Base-by-base conservation (phyloP, 1,140 invertebrate genomes). In the Ips typographus region DNA sequence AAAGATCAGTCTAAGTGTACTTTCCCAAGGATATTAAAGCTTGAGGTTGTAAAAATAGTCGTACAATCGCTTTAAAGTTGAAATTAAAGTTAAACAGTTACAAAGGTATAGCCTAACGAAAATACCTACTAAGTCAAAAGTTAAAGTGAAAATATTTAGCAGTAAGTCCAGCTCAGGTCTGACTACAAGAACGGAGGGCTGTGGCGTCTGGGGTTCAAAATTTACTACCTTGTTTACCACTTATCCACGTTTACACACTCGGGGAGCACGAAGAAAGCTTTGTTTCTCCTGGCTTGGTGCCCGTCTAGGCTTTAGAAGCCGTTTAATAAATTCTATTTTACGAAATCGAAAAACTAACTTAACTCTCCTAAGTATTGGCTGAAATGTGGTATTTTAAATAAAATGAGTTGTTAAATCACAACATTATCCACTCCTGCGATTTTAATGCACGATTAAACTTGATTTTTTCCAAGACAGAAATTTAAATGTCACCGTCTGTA, bases 211-310 rank as follows among this genome's bases (percentile, higher is more conserved):
- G 73, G 61, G 58, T 60, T 63, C 71, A 74, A 79, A 80, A 80
- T 80, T 80, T 80, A 79, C 79, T 80, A 80, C 79, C 79, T 79
- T 80, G 79, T 80, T 80, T 80, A 80, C 79, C 79, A 80, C 79
- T 80, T 80, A 80, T 76, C 78, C 78, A 76, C 79, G 79, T 80
- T 80, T 80, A 80, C 79, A 80, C 78, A 80, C 77, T 77, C 75
- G 72, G 73, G 72, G 73, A 65, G 65, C 68, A 73, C 58, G 70
- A 71, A 68, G 71, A 69, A 75, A 71, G 72, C 76, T 77, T 77
- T 77, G 76, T 78, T 78, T 78, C 77, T 77, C 76, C 76, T 77
- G 77, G 75, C 74, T 72, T 71, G 65, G 61, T 68, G 75, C 75
- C 76, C 73, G 60, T 44, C 67, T 69, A 69, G 65, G 57, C 55